Base-by-base conservation (phyloP, 2,888 invertebrate genomes). In the Drosophila meridiana region DNA sequence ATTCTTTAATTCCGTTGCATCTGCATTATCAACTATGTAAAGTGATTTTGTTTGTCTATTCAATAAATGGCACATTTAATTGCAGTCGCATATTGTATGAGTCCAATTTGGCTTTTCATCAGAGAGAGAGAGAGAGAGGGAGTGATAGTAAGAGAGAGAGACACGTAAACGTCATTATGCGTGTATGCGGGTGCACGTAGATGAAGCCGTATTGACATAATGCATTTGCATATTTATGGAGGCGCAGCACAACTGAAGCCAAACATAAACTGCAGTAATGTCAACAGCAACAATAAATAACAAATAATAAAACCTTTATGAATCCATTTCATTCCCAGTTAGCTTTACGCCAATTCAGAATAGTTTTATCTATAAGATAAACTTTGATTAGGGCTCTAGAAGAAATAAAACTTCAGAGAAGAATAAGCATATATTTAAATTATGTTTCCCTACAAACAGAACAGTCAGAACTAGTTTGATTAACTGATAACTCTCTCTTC, bases 151-250 rank as follows among this genome's bases (percentile, higher is more conserved):
- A 20, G n/a, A 30, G 40, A 30, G 40, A 48, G 34, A 70, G 45
- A 53, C 50, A 61, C 32, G 11, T 30, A 57, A 63, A 64, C 42
- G 59, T 47, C 69, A 50, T 20, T 34, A 72, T 78, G 68, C 60
- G 57, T 63, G 57, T 26, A 62, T 58, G 73, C 70, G 70, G 75
- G 73, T 56, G 72, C 82, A 77, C 66, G 76, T 78, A 76, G 74
- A 74, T 81, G 69, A 7, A 60, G 82, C 57, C 69, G 63, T 83
- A 71, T 86, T 79, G 82, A 86, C 77, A 79, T 57, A 66, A 69
- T 73, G 62, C 64, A 40, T 60, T 40, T 72, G 70, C 64, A 73
- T 73, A 62, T 74, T 84, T 78, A 76, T 70, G 47, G 71, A 60
- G 61, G 53, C 26, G 53, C 45, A 57, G 47, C 60, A 36, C 7